phyloP scores from a whole-genome alignment of 2,113 vertebrate species.

The Chrysemys picta region DNA sequence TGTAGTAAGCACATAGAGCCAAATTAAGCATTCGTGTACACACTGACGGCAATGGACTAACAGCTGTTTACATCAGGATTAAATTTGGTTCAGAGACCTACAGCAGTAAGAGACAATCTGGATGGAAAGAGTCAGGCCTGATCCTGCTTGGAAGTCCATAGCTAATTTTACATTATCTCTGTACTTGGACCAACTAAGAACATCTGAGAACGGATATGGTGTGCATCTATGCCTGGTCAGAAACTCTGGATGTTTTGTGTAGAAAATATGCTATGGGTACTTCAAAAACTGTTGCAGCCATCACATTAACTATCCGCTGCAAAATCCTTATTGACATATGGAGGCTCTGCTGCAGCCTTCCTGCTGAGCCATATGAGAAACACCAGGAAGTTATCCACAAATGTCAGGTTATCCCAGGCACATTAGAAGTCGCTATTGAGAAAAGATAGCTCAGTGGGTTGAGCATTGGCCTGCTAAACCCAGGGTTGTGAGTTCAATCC shows the following conservation, averaged over 20 bases:
- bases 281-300: not conserved
- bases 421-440: not conserved
- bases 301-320: not conserved
- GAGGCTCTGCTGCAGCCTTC: not conserved
- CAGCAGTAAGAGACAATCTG: not conserved
- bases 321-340: not conserved
- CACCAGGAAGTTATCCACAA: not conserved
- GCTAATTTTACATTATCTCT: not conserved
- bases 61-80: not conserved
- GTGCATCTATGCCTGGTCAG: not conserved
- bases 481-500: too few relatives aligned
- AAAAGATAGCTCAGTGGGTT: not conserved
- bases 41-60: not conserved
- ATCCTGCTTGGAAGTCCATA: too few relatives aligned
- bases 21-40: not conserved
- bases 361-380: not conserved
- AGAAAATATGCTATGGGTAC: not conserved
- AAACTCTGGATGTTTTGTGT: not conserved
- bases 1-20: not conserved
- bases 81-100: not conserved
- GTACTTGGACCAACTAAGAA: not conserved
- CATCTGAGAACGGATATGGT: not conserved
- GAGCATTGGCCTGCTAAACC: too few relatives aligned
- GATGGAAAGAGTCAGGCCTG: not conserved
- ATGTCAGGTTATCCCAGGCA: not conserved